These are phyloP conservation scores for Perognathus longimembris DNA, from an alignment of 2,113 vertebrate species.

Conservation along the genomic window DNA sequence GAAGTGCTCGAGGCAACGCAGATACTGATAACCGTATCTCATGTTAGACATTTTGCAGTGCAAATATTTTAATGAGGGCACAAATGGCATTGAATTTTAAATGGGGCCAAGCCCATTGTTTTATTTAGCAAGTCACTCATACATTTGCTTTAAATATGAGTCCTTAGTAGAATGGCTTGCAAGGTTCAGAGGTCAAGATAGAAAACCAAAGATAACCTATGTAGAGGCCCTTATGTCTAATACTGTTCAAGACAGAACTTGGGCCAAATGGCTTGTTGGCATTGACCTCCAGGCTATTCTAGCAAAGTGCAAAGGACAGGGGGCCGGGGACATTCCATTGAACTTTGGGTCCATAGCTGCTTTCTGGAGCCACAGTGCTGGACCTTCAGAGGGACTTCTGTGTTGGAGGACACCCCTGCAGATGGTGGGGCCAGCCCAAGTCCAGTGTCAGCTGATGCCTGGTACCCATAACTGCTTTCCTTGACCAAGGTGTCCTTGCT, in stretches of 20 bases:
- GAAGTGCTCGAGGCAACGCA: constrained; percentile 24
- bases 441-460: not conserved
- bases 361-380: not conserved
- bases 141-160: constrained; percentile 28
- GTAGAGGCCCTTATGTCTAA: not conserved
- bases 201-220: not conserved
- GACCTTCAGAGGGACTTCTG: not conserved
- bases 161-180: not conserved
- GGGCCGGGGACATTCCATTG: not conserved
- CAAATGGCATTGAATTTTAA: constrained; percentile 59
- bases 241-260: not conserved
- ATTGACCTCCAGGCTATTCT: not conserved
- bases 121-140: constrained; percentile 9
- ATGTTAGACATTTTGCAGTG: constrained; percentile 36
- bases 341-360: not conserved
- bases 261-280: not conserved
- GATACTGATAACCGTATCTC: not conserved
- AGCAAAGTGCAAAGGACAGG: not conserved
- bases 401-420: fast-evolving
- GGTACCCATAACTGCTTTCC: not conserved
- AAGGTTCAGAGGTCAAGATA: not conserved
- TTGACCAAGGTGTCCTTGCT: not conserved
- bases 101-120: constrained; percentile 20
- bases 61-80: constrained; percentile 39
- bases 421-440: not conserved